Evolutionary conservation across 2,888 invertebrate genomes (phyloP).

Genomic region (Heliconius charithonia): DNA sequence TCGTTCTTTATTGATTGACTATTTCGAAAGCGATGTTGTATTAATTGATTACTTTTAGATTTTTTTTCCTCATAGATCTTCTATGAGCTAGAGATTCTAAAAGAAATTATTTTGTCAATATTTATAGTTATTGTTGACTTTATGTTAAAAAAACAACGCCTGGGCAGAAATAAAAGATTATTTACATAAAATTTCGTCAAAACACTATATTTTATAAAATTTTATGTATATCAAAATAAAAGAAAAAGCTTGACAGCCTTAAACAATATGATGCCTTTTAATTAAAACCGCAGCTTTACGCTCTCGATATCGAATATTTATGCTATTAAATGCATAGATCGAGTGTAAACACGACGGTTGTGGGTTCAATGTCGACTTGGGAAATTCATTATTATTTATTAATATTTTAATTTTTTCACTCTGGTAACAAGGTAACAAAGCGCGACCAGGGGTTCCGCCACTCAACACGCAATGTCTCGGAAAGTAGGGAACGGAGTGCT

Average conservation of each 20-base stretch:
- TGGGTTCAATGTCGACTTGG: not conserved
- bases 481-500: not conserved
- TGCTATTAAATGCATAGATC: not conserved
- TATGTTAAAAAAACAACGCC: not conserved
- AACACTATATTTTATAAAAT: not conserved
- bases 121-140: not conserved
- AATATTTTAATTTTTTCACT: not conserved
- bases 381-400: not conserved
- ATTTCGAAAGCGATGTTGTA: not conserved
- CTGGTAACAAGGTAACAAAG: not conserved
- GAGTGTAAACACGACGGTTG: not conserved
- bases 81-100: not conserved
- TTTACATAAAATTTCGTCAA: not conserved
- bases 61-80: not conserved
- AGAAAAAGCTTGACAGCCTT: not conserved
- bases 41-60: constrained; percentile 12
- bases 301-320: not conserved
- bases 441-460: not conserved
- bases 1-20: not conserved
- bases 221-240: not conserved
- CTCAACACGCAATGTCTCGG: not conserved
- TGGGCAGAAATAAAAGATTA: not conserved
- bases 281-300: not conserved
- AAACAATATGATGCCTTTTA: not conserved
- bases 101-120: not conserved